Conservation (phyloP, 1,140 invertebrate species). For the Pseudomyrmex cubaensis region DNA sequence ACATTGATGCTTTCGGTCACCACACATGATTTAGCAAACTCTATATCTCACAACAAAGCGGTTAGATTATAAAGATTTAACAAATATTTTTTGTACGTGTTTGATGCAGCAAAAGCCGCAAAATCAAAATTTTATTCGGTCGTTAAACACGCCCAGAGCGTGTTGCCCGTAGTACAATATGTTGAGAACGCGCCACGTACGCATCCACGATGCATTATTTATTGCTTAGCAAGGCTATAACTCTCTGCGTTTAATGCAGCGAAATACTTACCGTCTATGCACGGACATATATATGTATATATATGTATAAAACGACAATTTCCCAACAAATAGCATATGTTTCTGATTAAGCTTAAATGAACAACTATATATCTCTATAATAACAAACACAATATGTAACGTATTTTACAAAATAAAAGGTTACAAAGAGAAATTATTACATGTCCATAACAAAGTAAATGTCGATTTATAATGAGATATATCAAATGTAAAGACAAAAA, state of each 20-base stretch:
- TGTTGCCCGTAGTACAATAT: slow-evolving; percentile 31
- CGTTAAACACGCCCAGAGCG: slow-evolving; percentile 27
- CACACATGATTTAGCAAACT: background rate
- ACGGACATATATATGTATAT: background rate
- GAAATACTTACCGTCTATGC: slow-evolving; percentile 41
- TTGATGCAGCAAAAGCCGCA: slow-evolving; percentile 32
- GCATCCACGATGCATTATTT: slow-evolving; percentile 42
- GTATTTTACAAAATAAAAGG: background rate
- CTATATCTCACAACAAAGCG: slow-evolving; percentile 15
- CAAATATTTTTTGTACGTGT: background rate
- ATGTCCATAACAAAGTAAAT: background rate
- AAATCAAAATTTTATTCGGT: slow-evolving; percentile 60
- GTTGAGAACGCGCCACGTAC: slow-evolving; percentile 8
- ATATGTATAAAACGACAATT: background rate
- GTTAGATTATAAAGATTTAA: slow-evolving; percentile 40
- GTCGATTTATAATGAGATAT: too few species aligned
- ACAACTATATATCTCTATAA: background rate
- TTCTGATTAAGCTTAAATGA: slow-evolving; percentile 25
- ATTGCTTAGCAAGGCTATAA: slow-evolving; percentile 27
- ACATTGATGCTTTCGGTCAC: background rate
- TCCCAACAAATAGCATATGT: background rate
- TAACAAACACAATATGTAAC: background rate
- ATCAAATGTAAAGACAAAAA: too few species aligned
- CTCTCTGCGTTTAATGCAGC: slow-evolving; percentile 36
- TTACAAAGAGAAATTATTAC: background rate